Evolutionary conservation across 2,888 invertebrate genomes (phyloP).

Genomic region (Masnerella sp.): DNA sequence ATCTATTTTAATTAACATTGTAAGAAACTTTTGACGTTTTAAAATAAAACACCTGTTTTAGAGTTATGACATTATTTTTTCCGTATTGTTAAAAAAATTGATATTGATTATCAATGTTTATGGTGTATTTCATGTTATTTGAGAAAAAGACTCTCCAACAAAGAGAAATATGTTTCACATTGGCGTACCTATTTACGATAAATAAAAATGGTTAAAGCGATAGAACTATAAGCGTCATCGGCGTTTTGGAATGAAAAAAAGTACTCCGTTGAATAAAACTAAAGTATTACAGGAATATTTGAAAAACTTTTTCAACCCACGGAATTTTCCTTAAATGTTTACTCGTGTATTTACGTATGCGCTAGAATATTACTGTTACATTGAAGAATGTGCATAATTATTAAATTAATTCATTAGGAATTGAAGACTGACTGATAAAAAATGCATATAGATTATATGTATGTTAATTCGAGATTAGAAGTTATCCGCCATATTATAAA

Average conservation of each 20-base stretch:
- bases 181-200: too few species aligned
- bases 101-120: too few species aligned
- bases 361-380: slow-evolving; percentile 42
- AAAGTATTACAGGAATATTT: slow-evolving; percentile 3
- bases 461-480: slow-evolving; percentile 28
- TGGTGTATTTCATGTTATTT: too few species aligned
- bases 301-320: slow-evolving; percentile 32
- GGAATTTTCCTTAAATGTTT: slow-evolving; percentile 51
- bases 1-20: too few species aligned
- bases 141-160: too few species aligned
- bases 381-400: slow-evolving; percentile 43
- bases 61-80: too few species aligned
- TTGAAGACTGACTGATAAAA: slow-evolving; percentile 26
- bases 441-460: slow-evolving; percentile 28
- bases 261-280: not conserved
- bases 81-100: too few species aligned
- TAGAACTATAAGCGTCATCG: not conserved
- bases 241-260: slow-evolving; percentile 1
- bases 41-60: too few species aligned
- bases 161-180: too few species aligned
- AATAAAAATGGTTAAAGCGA: too few species aligned
- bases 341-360: slow-evolving; percentile 11
- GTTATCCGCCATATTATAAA: slow-evolving; percentile 14
- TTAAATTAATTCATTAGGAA: slow-evolving; percentile 34
- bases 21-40: too few species aligned